phyloP scores from a whole-genome alignment of 2,888 invertebrate species.

The Zeuzera pyrina region DNA sequence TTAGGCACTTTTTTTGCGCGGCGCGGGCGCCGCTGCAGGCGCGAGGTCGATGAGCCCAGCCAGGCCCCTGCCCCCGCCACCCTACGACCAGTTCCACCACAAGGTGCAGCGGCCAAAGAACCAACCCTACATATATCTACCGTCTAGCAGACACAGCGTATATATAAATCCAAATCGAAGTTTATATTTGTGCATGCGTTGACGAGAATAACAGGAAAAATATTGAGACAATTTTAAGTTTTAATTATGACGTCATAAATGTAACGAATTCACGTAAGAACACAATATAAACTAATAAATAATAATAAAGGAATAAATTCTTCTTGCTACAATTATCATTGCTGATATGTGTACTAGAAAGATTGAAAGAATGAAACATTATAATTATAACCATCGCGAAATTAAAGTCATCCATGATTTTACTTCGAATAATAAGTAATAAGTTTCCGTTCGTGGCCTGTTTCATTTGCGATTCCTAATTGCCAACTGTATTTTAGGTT shows the following conservation, averaged over 20 bases:
- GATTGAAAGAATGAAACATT: too few relatives aligned
- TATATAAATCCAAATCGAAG: neutral
- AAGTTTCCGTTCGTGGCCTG: slow-evolving; percentile 9
- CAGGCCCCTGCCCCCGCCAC: slow-evolving; percentile 24
- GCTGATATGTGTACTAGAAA: too few relatives aligned
- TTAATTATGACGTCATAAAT: too few relatives aligned
- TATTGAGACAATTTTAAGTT: too few relatives aligned
- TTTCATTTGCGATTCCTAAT: slow-evolving; percentile 34
- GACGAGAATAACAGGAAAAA: too few relatives aligned
- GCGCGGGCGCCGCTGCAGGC: slow-evolving; percentile 34
- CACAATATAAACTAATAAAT: too few relatives aligned
- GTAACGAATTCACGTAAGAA: too few relatives aligned
- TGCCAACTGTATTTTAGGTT: slow-evolving; percentile 31
- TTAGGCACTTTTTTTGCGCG: slow-evolving; percentile 61
- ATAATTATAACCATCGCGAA: too few relatives aligned
- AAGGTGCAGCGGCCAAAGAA: slow-evolving; percentile 60
- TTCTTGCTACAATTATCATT: too few relatives aligned
- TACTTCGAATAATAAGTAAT: neutral
- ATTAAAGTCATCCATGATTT: too few relatives aligned
- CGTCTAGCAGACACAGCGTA: slow-evolving; percentile 60
- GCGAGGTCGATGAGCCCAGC: slow-evolving; percentile 60
- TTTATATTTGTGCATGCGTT: too few relatives aligned
- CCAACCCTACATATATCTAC: slow-evolving; percentile 59
- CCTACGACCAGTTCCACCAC: slow-evolving; percentile 61
- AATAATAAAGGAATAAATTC: too few relatives aligned